These are phyloP conservation scores for Brachyistius frenatus DNA, from an alignment of 2,113 vertebrate genomes.

Conservation along the genomic window DNA sequence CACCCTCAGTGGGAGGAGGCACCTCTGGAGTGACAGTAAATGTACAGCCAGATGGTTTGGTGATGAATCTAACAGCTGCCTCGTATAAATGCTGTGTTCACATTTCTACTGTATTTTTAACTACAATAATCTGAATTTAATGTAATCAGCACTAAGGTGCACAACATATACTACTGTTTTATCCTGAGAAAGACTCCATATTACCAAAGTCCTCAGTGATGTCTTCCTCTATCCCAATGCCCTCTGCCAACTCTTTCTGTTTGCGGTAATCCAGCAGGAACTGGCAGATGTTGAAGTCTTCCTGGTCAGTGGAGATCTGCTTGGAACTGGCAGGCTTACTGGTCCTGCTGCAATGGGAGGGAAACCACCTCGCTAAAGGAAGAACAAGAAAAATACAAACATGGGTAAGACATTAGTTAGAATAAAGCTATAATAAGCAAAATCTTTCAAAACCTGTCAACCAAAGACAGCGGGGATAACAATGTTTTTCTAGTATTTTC, in stretches of 20 bases:
- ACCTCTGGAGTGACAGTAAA: conserved; percentile 52
- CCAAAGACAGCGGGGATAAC: too few species aligned
- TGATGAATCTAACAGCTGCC: not conserved
- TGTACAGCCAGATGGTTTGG: not conserved
- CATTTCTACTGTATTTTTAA: not conserved
- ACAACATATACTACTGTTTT: not conserved
- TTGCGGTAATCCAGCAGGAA: conserved; percentile 88
- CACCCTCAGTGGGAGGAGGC: conserved; percentile 50
- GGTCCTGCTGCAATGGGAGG: conserved; percentile 12
- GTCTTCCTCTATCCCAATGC: conserved; percentile 80
- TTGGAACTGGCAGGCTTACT: not conserved
- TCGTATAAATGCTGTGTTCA: not conserved
- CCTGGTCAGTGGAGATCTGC: conserved; percentile 20
- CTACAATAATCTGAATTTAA: not conserved
- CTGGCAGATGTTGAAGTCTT: conserved; percentile 74
- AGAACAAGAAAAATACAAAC: not conserved
- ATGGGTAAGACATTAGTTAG: not conserved
- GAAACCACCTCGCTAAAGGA: conserved; percentile 86
- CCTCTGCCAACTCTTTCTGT: conserved; percentile 89
- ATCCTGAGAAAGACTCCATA: not conserved
- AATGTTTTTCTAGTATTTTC: not conserved
- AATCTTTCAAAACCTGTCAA: too few species aligned
- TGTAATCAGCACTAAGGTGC: not conserved
- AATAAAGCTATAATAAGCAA: too few species aligned
- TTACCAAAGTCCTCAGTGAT: conserved; percentile 72